Evolutionary conservation across 2,888 invertebrate genomes (phyloP).

Genomic region (Trachelus troglodyta): DNA sequence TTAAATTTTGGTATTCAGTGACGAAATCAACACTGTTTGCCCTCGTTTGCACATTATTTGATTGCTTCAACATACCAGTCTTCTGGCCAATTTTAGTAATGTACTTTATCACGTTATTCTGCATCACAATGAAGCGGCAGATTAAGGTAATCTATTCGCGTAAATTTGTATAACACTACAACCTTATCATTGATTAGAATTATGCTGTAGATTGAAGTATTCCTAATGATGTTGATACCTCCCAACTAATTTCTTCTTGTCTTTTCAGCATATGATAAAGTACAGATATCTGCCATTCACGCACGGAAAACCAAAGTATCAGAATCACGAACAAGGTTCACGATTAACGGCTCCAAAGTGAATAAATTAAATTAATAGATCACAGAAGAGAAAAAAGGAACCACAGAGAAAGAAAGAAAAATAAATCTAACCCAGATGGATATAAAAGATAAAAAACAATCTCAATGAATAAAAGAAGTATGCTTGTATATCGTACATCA

Average conservation of each 20-base stretch:
- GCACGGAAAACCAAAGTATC: constrained; percentile 96
- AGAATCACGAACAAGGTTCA: constrained; percentile 71
- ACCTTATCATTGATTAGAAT: background rate
- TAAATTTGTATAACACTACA: background rate
- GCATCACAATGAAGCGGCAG: constrained; percentile 99
- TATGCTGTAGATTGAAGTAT: too few relatives aligned
- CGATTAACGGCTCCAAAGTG: constrained; percentile 58
- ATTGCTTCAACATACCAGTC: constrained; percentile 98
- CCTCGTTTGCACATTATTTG: constrained; percentile 94
- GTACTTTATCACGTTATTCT: constrained; percentile 98
- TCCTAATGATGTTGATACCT: too few relatives aligned
- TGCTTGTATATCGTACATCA: constrained; percentile 36
- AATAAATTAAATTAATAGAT: constrained; percentile 37
- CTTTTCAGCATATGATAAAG: constrained; percentile 97
- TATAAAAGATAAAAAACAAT: constrained; percentile 9
- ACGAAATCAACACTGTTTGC: constrained; percentile 93
- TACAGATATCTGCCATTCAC: constrained; percentile 99
- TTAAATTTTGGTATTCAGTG: constrained; percentile 99
- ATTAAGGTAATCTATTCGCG: constrained; percentile 82
- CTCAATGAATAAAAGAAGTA: constrained; percentile 17
- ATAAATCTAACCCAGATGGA: background rate
- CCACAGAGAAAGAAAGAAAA: constrained; percentile 18
- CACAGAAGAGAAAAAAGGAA: constrained; percentile 34
- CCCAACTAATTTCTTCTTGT: constrained; percentile 30
- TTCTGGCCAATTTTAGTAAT: constrained; percentile 99